These are phyloP conservation scores for Diachrysia chrysitis DNA, from an alignment of 2,888 invertebrate species.

Conservation along the genomic window DNA sequence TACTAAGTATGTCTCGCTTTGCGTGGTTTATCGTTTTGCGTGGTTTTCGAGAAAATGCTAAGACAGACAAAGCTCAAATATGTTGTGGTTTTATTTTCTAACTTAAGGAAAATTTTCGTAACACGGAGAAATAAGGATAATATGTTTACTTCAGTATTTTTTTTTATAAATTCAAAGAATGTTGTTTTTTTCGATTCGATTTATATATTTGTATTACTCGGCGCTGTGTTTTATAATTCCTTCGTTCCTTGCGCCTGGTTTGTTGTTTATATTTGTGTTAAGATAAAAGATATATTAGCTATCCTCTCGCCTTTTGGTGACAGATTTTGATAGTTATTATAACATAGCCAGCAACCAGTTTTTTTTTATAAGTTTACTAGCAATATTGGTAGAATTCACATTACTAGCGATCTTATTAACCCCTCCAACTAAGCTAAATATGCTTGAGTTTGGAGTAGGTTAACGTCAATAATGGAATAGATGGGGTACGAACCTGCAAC, in stretches of 20 bases:
- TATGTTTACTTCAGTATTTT: slow-evolving; percentile 34
- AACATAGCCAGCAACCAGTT: no score
- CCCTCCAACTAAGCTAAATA: no score
- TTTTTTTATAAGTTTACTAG: no score
- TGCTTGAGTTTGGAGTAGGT: no score
- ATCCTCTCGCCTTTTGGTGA: no score
- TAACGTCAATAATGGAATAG: no score
- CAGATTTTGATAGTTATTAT: no score
- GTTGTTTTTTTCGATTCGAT: slow-evolving; percentile 28
- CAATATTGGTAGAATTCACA: no score
- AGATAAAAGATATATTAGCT: no score
- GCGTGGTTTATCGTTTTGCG: slow-evolving; percentile 54
- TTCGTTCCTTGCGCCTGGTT: not conserved
- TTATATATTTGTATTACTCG: slow-evolving; percentile 8
- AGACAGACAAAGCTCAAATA: slow-evolving; percentile 54
- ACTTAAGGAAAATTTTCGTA: slow-evolving; percentile 31
- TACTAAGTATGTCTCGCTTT: slow-evolving; percentile 28
- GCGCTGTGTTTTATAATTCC: slow-evolving; percentile 1
- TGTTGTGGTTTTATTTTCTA: slow-evolving; percentile 56
- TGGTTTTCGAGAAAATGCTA: slow-evolving; percentile 54
- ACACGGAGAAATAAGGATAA: slow-evolving; percentile 43
- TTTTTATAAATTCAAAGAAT: slow-evolving; percentile 43
- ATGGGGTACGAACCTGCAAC: no score
- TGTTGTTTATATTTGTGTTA: not conserved
- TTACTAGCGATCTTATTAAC: no score